Conservation (phyloP, 1,140 invertebrate species). For the Orchestia grillus region DNA sequence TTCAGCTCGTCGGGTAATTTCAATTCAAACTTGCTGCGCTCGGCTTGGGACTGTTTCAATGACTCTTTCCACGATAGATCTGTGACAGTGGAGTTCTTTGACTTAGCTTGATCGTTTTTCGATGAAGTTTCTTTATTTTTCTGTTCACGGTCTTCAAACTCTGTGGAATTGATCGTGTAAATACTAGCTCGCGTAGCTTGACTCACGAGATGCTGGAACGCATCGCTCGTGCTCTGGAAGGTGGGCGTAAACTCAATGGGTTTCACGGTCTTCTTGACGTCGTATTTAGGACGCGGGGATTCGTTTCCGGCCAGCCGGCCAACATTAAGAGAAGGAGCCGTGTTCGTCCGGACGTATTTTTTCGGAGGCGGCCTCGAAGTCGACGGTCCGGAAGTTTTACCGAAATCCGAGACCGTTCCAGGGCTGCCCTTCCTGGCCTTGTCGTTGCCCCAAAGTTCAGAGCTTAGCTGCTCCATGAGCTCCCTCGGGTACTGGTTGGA, state of each 20-base stretch:
- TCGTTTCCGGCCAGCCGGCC: not conserved
- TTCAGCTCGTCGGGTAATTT: slow-evolving; percentile 21
- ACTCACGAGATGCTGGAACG: slow-evolving; percentile 27
- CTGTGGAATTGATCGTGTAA: not conserved
- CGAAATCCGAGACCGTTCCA: slow-evolving; percentile 2
- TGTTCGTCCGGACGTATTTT: slow-evolving; percentile 27
- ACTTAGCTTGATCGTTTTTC: not conserved
- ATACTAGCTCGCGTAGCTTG: slow-evolving; percentile 36
- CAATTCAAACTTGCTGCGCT: slow-evolving; percentile 13
- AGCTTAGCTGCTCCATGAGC: slow-evolving; percentile 28
- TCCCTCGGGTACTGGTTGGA: slow-evolving; percentile 14
- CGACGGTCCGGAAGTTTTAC: not conserved
- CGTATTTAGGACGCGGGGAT: slow-evolving; percentile 2
- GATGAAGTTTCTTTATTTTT: not conserved
- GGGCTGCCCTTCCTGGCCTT: not conserved
- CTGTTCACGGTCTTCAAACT: not conserved
- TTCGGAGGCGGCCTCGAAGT: not conserved
- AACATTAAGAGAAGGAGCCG: not conserved
- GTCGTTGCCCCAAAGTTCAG: slow-evolving; percentile 22
- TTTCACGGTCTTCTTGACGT: not conserved
- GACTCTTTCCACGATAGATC: not conserved
- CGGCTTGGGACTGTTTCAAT: not conserved
- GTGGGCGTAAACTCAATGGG: not conserved
- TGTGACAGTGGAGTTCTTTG: not conserved
- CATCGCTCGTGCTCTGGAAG: slow-evolving; percentile 28